Percentiles rank a stretch among this genome's conserved stretches.
Conservation (phyloP, 2,113 vertebrate genomes). For the Andinoacara biseriatus region DNA sequence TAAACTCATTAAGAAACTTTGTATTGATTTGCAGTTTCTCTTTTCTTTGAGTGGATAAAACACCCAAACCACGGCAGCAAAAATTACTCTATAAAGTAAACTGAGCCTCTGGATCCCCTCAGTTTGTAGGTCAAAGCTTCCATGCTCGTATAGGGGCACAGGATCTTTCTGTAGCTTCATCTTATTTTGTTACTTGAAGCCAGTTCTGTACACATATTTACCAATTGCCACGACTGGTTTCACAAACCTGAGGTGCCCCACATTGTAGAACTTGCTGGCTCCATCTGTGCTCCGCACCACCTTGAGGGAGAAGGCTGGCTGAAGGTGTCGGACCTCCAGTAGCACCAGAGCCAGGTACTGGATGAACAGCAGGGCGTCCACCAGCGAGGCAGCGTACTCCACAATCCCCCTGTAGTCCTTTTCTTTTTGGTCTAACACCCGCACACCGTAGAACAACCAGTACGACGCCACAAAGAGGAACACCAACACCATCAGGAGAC, state of each 20-base stretch:
- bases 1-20: background rate
- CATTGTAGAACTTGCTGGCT: constrained; percentile 90
- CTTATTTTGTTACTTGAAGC: background rate
- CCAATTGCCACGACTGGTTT: background rate
- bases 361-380: constrained; percentile 91
- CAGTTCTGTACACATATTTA: background rate
- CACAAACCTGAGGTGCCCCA: constrained; percentile 90
- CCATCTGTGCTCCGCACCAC: constrained; percentile 91
- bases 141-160: rapidly evolving
- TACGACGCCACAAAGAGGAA: constrained; percentile 92
- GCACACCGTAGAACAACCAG: constrained; percentile 92
- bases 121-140: background rate
- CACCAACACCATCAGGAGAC: constrained; percentile 90
- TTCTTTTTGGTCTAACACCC: constrained; percentile 87
- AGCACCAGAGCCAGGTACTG: constrained; percentile 92
- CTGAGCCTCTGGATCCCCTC: background rate
- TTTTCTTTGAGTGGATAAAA: background rate
- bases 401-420: constrained; percentile 89
- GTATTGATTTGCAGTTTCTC: background rate
- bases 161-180: background rate
- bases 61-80: background rate
- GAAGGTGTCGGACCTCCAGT: constrained; percentile 91
- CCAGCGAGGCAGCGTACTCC: constrained; percentile 89
- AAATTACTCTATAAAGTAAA: background rate
- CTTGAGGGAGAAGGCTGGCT: constrained; percentile 93